Evolutionary conservation across 2,113 vertebrate genomes (phyloP), one percentile per base, ranked within the genome.

Genomic region (Esox niger): DNA sequence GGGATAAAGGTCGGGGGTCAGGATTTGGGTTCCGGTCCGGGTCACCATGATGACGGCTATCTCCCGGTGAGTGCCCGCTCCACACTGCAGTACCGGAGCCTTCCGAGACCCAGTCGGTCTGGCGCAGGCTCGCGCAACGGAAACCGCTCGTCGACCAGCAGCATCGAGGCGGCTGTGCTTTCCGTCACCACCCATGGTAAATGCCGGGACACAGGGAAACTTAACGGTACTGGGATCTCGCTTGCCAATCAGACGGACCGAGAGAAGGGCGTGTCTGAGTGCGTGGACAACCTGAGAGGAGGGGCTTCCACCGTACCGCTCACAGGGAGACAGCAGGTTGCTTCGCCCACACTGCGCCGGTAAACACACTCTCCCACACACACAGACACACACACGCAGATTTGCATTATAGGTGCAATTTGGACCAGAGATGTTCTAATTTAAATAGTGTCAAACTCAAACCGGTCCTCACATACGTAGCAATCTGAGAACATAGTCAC

Each of bases 341-440:
- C 97, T n/a, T 99, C 97, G 20, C 97, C 97, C 25, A 98, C 97
- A 0, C 88, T 99, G 54, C 95, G 97, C 90, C 97, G 97, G 97
- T 98, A 88, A 81, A 71, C 75, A 58, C 68, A 32, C 49, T 27
- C 47, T n/a, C n/a, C n/a, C n/a, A n/a, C n/a, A 54, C 65, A 57
- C 63, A 66, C 61, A 26, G n/a, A 46, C 59, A 47, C 66, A 52
- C 66, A 64, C 29, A 64, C 13, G 33, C 47, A 21, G 21, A 32
- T 29, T n/a, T n/a, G n/a, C n/a, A n/a, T n/a, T n/a, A n/a, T n/a
- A n/a, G n/a, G n/a, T n/a, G n/a, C n/a, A n/a, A n/a, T n/a, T n/a
- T n/a, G n/a, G n/a, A n/a, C n/a, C n/a, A n/a, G n/a, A n/a, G n/a
- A n/a, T n/a, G n/a, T n/a, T n/a, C n/a, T n/a, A n/a, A n/a, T n/a